Evolutionary conservation across 2,888 invertebrate species (phyloP), one percentile per base, ranked within the genome.

Genomic region (Zaprionus obscuricornis): DNA sequence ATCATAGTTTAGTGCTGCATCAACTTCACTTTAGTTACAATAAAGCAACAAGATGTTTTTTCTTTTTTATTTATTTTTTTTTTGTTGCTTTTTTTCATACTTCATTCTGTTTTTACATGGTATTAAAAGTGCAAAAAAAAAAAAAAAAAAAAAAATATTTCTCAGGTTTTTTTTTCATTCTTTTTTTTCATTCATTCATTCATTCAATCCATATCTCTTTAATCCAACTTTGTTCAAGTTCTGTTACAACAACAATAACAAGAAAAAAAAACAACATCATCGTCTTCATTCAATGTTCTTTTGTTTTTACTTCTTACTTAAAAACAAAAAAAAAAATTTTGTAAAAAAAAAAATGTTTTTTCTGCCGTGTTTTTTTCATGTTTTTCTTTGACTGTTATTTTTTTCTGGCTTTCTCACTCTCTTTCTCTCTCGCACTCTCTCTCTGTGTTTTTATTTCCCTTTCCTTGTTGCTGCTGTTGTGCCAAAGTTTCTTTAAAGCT

Each of bases 401-500:
- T 45, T 43, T 6, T 18, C 16, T 20, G 29, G 11, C 13, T 14
- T 3, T 27, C 18, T 7, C 34, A 4, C 36, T 29, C 18, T 37
- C 7, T 18, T 13, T 47, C 16, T 4, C n/a, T 29, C 26, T 37
- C 33, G 26, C 42, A 6, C 20, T 20, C 22, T 37, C 39, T 37
- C 22, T 46, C 31, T 37, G 58, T 45, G 13, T 13, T 20, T 26
- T 45, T 52, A 42, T 55, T 26, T 17, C n/a, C 5, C n/a, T n/a
- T n/a, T n/a, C n/a, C n/a, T 47, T 22, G 49, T 37, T 34, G 40
- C 45, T 42, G 27, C 13, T 46, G 27, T 47, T 46, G n/a, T n/a
- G 34, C 33, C 47, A 40, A 56, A 75, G 56, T 75, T 81, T 60
- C 64, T 62, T 86, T 86, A 71, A 82, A 86, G 86, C 87, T 86